These are phyloP conservation scores for Eclectus roratus DNA, from an alignment of 2,113 vertebrate genomes.

Conservation along the genomic window DNA sequence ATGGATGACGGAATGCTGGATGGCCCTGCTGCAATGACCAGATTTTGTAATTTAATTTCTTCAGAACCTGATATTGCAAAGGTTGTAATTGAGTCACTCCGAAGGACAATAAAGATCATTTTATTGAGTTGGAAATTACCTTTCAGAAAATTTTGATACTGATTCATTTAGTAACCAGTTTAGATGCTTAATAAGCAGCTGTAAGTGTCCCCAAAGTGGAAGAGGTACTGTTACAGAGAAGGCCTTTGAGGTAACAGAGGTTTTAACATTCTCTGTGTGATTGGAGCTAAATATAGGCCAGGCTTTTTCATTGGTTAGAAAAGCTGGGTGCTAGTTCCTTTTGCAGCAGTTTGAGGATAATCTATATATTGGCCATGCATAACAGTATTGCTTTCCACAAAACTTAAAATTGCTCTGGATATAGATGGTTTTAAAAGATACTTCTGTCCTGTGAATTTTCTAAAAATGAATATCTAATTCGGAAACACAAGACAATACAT, in stretches of 20 bases:
- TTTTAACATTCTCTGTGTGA: neutral
- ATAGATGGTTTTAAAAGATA: neutral
- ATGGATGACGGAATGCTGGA: constrained; percentile 99
- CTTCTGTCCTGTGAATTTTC: neutral
- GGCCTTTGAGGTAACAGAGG: neutral
- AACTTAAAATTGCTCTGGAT: neutral
- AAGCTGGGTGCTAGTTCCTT: neutral
- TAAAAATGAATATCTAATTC: neutral
- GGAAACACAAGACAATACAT: neutral
- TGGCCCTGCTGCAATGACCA: constrained; percentile 86
- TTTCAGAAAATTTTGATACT: neutral
- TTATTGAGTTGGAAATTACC: neutral
- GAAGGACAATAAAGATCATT: neutral
- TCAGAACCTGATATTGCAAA: constrained; percentile 93
- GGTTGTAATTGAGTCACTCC: constrained; percentile 67
- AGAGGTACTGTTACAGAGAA: neutral
- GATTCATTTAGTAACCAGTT: neutral
- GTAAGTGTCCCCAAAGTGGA: neutral
- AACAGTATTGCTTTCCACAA: neutral
- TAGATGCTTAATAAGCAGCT: neutral
- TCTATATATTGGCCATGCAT: neutral
- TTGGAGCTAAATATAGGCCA: neutral
- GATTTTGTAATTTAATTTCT: constrained; percentile 90
- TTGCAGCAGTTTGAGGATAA: neutral
- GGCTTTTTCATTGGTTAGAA: neutral